Base-by-base conservation (phyloP, 1,140 invertebrate genomes). In the Tetraneura akinire region DNA sequence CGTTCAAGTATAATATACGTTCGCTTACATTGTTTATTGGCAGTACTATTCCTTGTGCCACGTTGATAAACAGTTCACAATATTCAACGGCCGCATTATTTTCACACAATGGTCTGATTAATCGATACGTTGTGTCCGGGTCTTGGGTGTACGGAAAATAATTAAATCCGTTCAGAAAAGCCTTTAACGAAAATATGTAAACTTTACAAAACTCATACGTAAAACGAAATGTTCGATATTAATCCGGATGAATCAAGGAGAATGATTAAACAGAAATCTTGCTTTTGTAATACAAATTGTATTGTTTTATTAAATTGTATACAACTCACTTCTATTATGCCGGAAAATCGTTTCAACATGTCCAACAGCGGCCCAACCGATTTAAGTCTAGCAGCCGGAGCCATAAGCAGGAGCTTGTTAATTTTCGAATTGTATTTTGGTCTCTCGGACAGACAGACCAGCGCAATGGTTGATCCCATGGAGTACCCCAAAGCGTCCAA, bases 401-500 rank as follows among this genome's bases (percentile, higher is more conserved):
- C 90, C n/a, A 91, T 83, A 6, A 88, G 86, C 51, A 90, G 83
- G 81, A 86, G 85, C 0, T 86, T 80, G n/a, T 82, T 83, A 62
- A 89, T 85, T 85, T 89, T 89, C 8, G 85, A 78, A 81, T 89
- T 89, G 76, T 89, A 89, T 80, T 90, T 86, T 0, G 89, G 87
- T 60, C 85, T 83, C 26, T 85, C 83, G 23, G 87, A 86, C 37
- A 88, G 83, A 82, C 88, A 83, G 5, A 86, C 86, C 60, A 88
- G 86, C 13, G 88, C 84, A 11, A 87, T 83, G 0, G 89, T 88
- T 1, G 90, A 91, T 5, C 92, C 92, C 87, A 92, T 91, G 0
- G 91, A 92, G 83, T 90, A 89, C 1, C 88, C 88, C 8, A 89
- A 82, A 82, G 91, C 91, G 80, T 86, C 87, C 3, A 92, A 51